A percentile compares a stretch with the other conserved stretches of the same genome.
Evolutionary conservation across 2,797 vertebrate genomes (phyloP).

Genomic region (Pygocentrus nattereri): DNA sequence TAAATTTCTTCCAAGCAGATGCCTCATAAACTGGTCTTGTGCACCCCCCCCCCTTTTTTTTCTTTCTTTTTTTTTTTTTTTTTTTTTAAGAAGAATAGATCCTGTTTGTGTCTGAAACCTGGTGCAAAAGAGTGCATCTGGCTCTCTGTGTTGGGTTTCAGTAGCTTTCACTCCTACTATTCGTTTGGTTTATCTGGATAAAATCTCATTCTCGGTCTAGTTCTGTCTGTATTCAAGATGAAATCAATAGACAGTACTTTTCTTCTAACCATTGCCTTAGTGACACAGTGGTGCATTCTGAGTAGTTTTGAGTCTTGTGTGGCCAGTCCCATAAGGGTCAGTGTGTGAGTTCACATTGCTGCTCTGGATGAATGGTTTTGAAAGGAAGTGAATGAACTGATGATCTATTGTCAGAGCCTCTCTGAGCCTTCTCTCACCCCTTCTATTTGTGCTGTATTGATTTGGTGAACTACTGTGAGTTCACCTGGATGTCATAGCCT

Average conservation of each 20-base stretch:
- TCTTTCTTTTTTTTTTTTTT: too few species aligned
- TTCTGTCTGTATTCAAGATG: neutral
- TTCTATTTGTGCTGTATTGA: neutral
- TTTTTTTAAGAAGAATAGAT: too few species aligned
- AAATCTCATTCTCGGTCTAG: neutral
- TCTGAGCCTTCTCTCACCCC: neutral
- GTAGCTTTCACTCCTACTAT: too few species aligned
- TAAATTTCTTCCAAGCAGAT: too few species aligned
- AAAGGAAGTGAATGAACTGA: neutral
- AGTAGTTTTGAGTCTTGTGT: neutral
- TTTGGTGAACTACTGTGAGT: neutral
- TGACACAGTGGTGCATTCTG: neutral
- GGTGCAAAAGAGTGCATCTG: too few species aligned
- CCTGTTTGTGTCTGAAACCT: too few species aligned
- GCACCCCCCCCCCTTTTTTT: too few species aligned
- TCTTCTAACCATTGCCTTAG: neutral
- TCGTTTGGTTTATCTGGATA: too few species aligned
- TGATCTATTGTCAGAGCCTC: neutral
- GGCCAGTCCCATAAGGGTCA: neutral
- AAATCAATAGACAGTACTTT: neutral
- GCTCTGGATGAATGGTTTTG: neutral
- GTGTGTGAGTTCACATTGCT: neutral
- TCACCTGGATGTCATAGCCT: neutral
- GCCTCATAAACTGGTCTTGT: too few species aligned
- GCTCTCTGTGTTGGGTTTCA: too few species aligned